Evolutionary conservation across 2,888 invertebrate species (phyloP).

Genomic region (Imbricaverruca yamaguchii): DNA sequence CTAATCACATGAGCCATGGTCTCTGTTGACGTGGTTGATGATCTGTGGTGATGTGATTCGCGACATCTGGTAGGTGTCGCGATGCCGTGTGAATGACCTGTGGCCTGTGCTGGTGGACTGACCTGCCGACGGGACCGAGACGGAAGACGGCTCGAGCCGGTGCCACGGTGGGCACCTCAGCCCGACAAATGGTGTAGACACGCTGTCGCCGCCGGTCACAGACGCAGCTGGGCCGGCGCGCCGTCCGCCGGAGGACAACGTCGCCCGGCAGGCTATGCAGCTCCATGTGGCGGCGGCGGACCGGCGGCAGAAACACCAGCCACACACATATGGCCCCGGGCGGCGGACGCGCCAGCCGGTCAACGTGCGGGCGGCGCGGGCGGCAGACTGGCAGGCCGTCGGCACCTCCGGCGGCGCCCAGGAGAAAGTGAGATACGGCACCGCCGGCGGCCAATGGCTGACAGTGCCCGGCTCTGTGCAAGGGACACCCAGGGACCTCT

Average conservation of each 20-base stretch:
- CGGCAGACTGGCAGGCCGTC: neutral
- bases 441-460: too few relatives aligned
- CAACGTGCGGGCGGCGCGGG: neutral
- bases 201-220: neutral
- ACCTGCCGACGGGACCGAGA: neutral
- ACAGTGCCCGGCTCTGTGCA: too few relatives aligned
- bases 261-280: neutral
- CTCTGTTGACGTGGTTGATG: too few relatives aligned
- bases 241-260: neutral
- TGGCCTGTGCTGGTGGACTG: neutral
- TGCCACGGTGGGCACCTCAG: neutral
- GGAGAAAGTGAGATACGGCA: too few relatives aligned
- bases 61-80: too few relatives aligned
- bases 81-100: too few relatives aligned
- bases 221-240: neutral
- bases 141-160: neutral
- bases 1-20: too few relatives aligned
- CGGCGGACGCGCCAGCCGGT: neutral
- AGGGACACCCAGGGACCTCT: too few relatives aligned
- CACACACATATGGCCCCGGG: neutral
- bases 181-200: neutral
- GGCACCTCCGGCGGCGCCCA: too few relatives aligned
- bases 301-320: neutral
- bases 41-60: too few relatives aligned
- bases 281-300: neutral